Base-by-base conservation (phyloP, 2,113 vertebrate genomes). In the Sylvilagus bachmani region DNA sequence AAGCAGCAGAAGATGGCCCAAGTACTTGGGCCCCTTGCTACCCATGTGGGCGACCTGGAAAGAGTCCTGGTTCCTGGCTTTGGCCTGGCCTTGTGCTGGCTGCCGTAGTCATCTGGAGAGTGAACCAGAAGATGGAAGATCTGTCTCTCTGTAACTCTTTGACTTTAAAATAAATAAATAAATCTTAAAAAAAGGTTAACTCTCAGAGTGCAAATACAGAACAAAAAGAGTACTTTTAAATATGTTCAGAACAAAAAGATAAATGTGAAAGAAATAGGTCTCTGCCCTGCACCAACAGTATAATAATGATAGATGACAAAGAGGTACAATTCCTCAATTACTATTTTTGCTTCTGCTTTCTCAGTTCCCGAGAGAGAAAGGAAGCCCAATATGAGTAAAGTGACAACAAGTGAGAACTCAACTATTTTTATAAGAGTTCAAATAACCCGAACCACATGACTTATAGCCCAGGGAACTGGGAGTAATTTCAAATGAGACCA, bases 221-320 rank as follows among this genome's bases (percentile, higher is more conserved):
- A 81, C 82, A 86, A 90, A 71, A 95, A 93, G 49, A 73, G 58
- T 29, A 88, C 31, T 77, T 95, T 95, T 36, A 81, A 92, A 88
- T 69, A 90, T 16, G 93, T 75, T 93, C 53, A 90, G 90, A 94
- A 95, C 67, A 78, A 88, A 97, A 96, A 90, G 67, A 24, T 84
- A 36, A 95, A 94, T 86, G 71, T 86, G 25, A 25, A 55, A 58
- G 21, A 84, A 95, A 67, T 14, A 91, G 58, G 79, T 77, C 44
- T 96, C 31, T 93, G 62, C 36, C 66, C 33, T 53, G 14, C 90
- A 17, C 58, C 80, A 84, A 29, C 49, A 53, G 38, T 89, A 78
- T 78, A 89, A 86, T 86, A 80, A 89, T 51, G 75, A 94, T 75
- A 93, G 79, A 89, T 71, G 74, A 83, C 33, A 85, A 83, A 95